Percentiles rank a stretch among this genome's conserved stretches.
phyloP scores from a whole-genome alignment of 2,113 vertebrate species.

The Seriola dumerili region DNA sequence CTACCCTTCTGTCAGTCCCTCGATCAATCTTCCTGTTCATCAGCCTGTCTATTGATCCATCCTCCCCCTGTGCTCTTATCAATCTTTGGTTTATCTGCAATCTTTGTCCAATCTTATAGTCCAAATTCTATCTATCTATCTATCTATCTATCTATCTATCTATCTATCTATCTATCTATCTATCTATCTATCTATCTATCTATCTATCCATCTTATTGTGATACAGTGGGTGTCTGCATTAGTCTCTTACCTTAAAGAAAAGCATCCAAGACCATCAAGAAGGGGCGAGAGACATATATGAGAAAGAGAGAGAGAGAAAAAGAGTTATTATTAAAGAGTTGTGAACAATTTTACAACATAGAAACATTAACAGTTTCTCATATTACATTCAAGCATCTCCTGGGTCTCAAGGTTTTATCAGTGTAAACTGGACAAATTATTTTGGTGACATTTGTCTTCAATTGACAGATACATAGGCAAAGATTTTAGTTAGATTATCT shows the following conservation, averaged over 20 bases:
- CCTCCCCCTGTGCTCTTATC: background rate
- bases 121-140: background rate
- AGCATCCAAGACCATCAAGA: conserved; percentile 8
- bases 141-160: conserved; percentile 5
- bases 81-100: conserved; percentile 29
- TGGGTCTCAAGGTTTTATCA: too few species aligned
- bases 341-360: background rate
- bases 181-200: conserved; percentile 4
- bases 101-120: background rate
- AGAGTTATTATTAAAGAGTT: conserved; percentile 18
- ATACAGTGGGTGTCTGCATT: background rate
- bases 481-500: background rate
- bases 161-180: conserved; percentile 1
- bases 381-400: background rate
- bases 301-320: conserved; percentile 32
- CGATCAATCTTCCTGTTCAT: conserved; percentile 40
- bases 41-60: conserved; percentile 42
- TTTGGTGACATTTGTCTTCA: background rate
- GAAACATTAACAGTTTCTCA: conserved; percentile 1
- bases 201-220: background rate
- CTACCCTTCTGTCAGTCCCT: conserved; percentile 21
- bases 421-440: background rate
- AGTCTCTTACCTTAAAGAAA: conserved; percentile 71
- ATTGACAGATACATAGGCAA: background rate
- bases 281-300: conserved; percentile 1